Percentiles rank a stretch among this genome's conserved stretches.
Evolutionary conservation across 2,888 invertebrate genomes (phyloP).

Genomic region (Anticlea derivata): DNA sequence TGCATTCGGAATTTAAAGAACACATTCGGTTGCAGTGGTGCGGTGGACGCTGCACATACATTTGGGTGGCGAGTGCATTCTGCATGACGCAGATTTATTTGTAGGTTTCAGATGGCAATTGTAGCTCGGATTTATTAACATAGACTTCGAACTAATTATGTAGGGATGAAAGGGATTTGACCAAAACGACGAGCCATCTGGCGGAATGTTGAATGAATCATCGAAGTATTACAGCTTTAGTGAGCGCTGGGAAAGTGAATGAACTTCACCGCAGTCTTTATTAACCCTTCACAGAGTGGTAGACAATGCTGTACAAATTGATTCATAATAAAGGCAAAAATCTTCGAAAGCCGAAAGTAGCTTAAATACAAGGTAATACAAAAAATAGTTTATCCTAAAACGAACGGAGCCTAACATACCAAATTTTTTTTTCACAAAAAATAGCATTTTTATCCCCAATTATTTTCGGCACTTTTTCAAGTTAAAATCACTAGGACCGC

Average conservation of each 20-base stretch:
- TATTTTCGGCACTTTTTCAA: too few species aligned
- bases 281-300: background rate
- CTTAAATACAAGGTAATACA: too few species aligned
- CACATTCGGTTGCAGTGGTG: constrained; percentile 40
- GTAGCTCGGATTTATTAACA: constrained; percentile 70
- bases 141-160: constrained; percentile 67
- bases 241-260: constrained; percentile 24
- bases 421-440: too few species aligned
- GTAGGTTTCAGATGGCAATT: constrained; percentile 74
- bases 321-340: too few species aligned
- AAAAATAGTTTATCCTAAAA: too few species aligned
- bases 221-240: constrained; percentile 22
- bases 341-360: too few species aligned
- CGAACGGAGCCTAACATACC: too few species aligned
- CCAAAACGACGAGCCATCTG: constrained; percentile 62
- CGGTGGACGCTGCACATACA: constrained; percentile 46
- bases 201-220: constrained; percentile 37
- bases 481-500: too few species aligned
- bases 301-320: background rate
- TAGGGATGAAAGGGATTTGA: constrained; percentile 63
- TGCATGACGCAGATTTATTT: constrained; percentile 80
- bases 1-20: constrained; percentile 39
- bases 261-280: constrained; percentile 20
- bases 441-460: too few species aligned
- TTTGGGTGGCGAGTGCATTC: constrained; percentile 64